A percentile compares a stretch with the other conserved stretches of the same genome.
phyloP scores from a whole-genome alignment of 2,797 vertebrate genomes.

The Tenualosa thibaudeaui region DNA sequence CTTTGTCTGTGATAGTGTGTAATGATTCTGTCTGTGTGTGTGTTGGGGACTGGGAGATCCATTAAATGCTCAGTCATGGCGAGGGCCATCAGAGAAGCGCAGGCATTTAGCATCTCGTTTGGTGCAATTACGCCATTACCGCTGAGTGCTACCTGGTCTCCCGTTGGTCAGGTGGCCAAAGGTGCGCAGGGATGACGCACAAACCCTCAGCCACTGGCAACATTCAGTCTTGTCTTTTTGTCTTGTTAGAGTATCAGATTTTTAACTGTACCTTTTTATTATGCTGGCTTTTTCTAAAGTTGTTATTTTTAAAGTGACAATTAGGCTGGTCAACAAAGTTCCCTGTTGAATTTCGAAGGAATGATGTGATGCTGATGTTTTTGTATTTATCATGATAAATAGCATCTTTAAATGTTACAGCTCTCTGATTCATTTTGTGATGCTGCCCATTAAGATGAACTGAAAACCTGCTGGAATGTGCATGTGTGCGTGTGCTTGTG shows the following conservation, averaged over 20 bases:
- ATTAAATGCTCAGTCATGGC: not conserved
- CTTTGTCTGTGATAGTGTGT: conserved; percentile 19
- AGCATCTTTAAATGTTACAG: not conserved
- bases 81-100: not conserved
- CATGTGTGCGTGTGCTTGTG: not conserved
- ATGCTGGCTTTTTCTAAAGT: not conserved
- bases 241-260: not conserved
- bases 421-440: not conserved
- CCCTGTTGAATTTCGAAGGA: not conserved
- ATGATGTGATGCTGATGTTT: not conserved
- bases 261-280: not conserved
- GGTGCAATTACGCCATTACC: not conserved
- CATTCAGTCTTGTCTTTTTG: not conserved
- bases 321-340: not conserved
- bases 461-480: too few species aligned
- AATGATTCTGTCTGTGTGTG: conserved; percentile 36
- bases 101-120: not conserved
- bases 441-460: not conserved
- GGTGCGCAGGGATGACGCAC: not conserved
- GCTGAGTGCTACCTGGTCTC: not conserved
- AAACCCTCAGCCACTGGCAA: not conserved
- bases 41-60: not conserved
- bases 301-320: not conserved
- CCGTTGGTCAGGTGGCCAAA: not conserved
- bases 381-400: not conserved